Percentiles rank a stretch among this genome's conserved stretches.
phyloP scores from a whole-genome alignment of 2,113 vertebrate species.

The Mungos mungo region DNA sequence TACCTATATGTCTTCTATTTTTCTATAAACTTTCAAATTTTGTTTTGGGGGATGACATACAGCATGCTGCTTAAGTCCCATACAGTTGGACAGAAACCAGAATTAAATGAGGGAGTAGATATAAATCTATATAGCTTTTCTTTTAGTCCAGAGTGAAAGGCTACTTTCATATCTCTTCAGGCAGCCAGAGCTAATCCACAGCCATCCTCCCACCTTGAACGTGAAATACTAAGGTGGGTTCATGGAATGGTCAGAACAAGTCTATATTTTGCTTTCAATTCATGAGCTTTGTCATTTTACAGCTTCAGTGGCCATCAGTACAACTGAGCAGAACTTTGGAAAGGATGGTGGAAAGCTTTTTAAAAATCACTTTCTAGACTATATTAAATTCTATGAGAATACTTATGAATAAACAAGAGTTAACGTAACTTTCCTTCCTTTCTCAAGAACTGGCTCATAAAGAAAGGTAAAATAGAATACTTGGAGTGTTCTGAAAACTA shows the following conservation, averaged over 20 bases:
- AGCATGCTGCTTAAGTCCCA: not conserved
- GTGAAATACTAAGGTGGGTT: not conserved
- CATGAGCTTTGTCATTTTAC: not conserved
- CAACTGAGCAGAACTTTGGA: constrained; percentile 1
- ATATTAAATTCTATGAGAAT: constrained; percentile 12
- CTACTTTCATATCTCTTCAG: not conserved
- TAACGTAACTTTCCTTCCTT: not conserved
- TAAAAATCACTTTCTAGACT: not conserved
- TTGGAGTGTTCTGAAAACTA: not conserved
- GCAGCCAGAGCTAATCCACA: not conserved
- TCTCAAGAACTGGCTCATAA: not conserved
- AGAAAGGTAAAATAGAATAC: not conserved
- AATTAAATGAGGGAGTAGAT: not conserved
- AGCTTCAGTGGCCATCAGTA: not conserved
- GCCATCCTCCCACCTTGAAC: not conserved
- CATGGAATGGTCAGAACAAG: not conserved
- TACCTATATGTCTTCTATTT: not conserved
- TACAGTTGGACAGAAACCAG: not conserved
- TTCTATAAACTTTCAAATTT: not conserved
- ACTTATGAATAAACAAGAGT: not conserved
- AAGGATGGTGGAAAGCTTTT: not conserved
- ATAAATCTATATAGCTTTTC: not conserved
- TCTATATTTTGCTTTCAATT: not conserved
- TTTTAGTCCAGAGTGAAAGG: not conserved
- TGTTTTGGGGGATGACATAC: not conserved